These are phyloP conservation scores for Caradrina clavipalpis DNA, from an alignment of 2,888 invertebrate genomes.

Conservation along the genomic window DNA sequence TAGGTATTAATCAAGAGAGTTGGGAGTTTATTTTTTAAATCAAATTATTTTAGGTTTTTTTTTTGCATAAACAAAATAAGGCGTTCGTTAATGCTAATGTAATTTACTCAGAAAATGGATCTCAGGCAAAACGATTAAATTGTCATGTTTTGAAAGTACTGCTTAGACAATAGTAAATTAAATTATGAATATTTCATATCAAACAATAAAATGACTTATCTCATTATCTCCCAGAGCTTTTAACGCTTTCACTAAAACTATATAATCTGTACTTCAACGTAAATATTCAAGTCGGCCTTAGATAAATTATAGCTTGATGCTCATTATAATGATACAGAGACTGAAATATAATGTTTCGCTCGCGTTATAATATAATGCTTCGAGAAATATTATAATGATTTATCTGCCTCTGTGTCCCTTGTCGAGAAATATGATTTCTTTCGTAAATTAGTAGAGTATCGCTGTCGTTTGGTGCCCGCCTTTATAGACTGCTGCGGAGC, in stretches of 20 bases:
- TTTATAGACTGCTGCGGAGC: slow-evolving; percentile 5
- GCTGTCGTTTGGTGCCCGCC: slow-evolving; percentile 7
- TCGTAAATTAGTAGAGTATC: slow-evolving; percentile 31
- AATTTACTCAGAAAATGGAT: slow-evolving; percentile 12
- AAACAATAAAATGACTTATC: background rate
- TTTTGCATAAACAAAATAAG: background rate
- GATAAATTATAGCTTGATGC: slow-evolving; percentile 21
- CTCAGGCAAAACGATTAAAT: background rate
- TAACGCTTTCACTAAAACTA: slow-evolving; percentile 16
- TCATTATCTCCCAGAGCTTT: slow-evolving; percentile 20
- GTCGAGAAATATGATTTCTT: slow-evolving; percentile 39
- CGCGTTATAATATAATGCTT: slow-evolving; percentile 9
- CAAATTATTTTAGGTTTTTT: background rate
- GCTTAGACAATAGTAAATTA: slow-evolving; percentile 16
- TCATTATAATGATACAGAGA: slow-evolving; percentile 31
- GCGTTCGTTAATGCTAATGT: background rate
- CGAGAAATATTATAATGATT: slow-evolving; percentile 32
- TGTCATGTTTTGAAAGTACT: slow-evolving; percentile 8
- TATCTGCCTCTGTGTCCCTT: slow-evolving; percentile 18
- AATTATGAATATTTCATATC: slow-evolving; percentile 13
- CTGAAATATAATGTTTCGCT: slow-evolving; percentile 19
- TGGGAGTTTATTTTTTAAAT: background rate
- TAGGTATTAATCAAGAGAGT: no score
- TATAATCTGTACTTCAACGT: slow-evolving; percentile 4
- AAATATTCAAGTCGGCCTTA: background rate